Evolutionary conservation across 2,888 invertebrate species (phyloP), one percentile per base, ranked within the genome.

Genomic region (Encarsia formosa): DNA sequence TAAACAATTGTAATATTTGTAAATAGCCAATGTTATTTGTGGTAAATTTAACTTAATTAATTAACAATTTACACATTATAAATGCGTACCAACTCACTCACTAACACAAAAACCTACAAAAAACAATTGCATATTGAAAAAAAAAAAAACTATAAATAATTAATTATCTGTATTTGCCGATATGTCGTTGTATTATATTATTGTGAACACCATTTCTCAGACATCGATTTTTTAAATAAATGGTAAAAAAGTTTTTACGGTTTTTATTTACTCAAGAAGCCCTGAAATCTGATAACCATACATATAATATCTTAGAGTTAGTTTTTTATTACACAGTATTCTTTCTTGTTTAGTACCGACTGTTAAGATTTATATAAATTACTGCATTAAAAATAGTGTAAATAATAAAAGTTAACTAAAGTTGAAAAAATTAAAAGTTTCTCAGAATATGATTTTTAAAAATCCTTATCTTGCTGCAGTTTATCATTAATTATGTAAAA

Each of bases 201-300:
- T 67, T 69, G 68, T 70, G 67, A 70, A 70, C 67, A 71, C 70
- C 70, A 71, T 69, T 70, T 71, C 68, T 70, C 67, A 68, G 61
- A 70, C 69, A 71, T 70, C 70, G 71, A 70, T 68, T 70, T 69
- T 67, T 64, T 68, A 68, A 69, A 67, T 67, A 69, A 70, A 63
- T 45, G 41, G 46, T 43, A 35, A 44, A 59, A 50, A 43, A 38
- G 47, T 48, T 35, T 24, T 39, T 34, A 26, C 22, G n/a, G 15
- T 20, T 8, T 15, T n/a, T 22, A 34, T 20, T 20, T 29, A 6
- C 43, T 37, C 16, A 8, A 24, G 32, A 24, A 34, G 9, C 5
- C 16, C 3, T 18, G 8, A 15, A 1, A 15, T 15, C 18, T 20
- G 3, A 22, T 22, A 20, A 38, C 11, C 3, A 20, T 19, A 6